A percentile compares a stretch with the other conserved stretches of the same genome.
These are phyloP conservation scores for Caenorhabditis auriculariae DNA, from an alignment of 2,888 invertebrate genomes.

Conservation along the genomic window DNA sequence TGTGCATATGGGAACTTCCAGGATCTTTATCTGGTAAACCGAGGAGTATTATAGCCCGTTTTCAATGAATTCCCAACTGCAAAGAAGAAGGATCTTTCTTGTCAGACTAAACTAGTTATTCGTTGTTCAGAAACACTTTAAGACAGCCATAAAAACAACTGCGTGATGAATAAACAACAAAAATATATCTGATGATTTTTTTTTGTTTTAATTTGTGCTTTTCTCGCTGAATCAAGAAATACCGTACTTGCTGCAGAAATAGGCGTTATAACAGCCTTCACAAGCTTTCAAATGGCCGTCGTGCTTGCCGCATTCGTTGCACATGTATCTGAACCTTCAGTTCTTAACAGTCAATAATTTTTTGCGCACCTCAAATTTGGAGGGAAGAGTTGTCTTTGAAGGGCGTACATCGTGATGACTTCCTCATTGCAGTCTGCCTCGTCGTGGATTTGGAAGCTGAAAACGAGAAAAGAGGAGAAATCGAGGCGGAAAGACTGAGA, in stretches of 20 bases:
- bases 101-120: no score
- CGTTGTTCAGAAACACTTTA: no score
- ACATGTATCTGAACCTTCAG: constrained; percentile 26
- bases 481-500: neutral
- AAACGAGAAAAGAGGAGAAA: constrained; percentile 3
- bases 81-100: no score
- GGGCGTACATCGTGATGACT: constrained; percentile 63
- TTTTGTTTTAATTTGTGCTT: no score
- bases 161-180: no score
- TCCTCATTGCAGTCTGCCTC: constrained; percentile 64
- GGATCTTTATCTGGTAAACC: no score
- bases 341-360: neutral
- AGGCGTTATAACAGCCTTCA: constrained; percentile 66
- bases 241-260: constrained; percentile 67
- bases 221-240: neutral
- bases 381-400: constrained; percentile 60
- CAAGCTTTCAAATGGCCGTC: constrained; percentile 59
- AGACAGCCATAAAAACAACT: no score
- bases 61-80: no score
- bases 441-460: constrained; percentile 64
- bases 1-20: no score
- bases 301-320: constrained; percentile 58
- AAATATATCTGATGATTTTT: no score
- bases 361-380: constrained; percentile 12
- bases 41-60: no score